phyloP scores from a whole-genome alignment of 2,797 vertebrate genomes.

The Xiphorhynchus erythropygius region DNA sequence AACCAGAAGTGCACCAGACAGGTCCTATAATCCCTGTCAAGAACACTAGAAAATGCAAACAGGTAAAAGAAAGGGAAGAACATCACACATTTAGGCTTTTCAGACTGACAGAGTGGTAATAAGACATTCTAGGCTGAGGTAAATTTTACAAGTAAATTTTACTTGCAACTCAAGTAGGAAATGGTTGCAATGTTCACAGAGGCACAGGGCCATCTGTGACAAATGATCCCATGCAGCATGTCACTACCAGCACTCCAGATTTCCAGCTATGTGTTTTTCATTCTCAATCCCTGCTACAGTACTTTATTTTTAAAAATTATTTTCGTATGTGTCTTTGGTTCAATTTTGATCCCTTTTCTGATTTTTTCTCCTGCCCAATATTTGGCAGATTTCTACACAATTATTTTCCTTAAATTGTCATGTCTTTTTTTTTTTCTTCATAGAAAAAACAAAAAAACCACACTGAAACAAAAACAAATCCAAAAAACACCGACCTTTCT shows the following conservation, averaged over 20 bases:
- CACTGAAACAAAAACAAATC: too few relatives aligned
- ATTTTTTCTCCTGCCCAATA: neutral
- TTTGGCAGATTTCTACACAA: neutral
- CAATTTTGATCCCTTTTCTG: neutral
- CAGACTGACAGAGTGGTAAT: neutral
- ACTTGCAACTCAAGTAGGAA: neutral
- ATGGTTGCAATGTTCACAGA: neutral
- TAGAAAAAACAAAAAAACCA: too few relatives aligned
- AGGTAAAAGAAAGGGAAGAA: neutral
- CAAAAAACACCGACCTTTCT: neutral
- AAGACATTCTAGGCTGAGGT: neutral
- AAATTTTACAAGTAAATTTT: neutral
- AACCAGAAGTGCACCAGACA: neutral
- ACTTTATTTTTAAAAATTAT: neutral
- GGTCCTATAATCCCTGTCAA: neutral
- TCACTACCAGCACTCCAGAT: neutral
- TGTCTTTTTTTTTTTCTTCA: neutral
- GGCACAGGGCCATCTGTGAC: neutral
- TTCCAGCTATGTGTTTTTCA: neutral
- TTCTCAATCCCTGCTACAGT: neutral
- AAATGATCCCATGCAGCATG: rapidly evolving
- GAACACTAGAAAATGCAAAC: neutral
- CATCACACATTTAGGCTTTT: neutral
- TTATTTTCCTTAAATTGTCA: neutral
- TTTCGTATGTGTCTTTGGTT: neutral